These are phyloP conservation scores for Eupithecia vulgata DNA, from an alignment of 2,888 invertebrate genomes.

Conservation along the genomic window DNA sequence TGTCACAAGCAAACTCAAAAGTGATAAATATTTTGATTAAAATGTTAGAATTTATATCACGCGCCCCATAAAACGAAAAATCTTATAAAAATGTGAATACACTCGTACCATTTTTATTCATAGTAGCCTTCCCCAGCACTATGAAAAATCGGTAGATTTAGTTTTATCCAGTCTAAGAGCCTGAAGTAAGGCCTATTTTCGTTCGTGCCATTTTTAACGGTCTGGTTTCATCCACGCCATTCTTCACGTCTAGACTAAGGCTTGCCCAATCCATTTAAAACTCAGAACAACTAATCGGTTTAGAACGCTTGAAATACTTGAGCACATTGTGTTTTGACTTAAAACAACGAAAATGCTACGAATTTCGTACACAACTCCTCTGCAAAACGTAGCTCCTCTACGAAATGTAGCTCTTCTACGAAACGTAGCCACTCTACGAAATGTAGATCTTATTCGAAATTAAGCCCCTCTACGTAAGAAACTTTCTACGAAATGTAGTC, in stretches of 20 bases:
- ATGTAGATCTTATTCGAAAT: no score
- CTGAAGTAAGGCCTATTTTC: conserved; percentile 1
- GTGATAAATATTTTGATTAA: not conserved
- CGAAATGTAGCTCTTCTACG: not conserved
- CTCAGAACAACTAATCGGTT: conserved; percentile 8
- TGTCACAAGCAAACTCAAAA: not conserved
- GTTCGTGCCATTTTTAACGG: conserved; percentile 4
- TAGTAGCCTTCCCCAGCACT: not conserved
- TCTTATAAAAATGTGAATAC: not conserved
- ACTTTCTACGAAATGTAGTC: not conserved
- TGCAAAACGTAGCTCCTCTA: not conserved
- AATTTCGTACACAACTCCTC: not conserved
- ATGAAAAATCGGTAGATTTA: not conserved
- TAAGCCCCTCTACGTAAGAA: no score
- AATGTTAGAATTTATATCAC: not conserved
- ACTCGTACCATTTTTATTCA: not conserved
- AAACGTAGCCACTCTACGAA: not conserved
- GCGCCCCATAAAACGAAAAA: not conserved
- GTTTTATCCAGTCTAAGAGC: not conserved
- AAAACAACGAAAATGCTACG: not conserved
- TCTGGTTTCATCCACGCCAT: not conserved
- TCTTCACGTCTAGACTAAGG: conserved; percentile 6
- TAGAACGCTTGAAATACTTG: not conserved
- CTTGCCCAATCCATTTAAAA: conserved; percentile 9
- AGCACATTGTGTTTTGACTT: not conserved